These are phyloP conservation scores for Chrysaora quinquecirrha DNA, from an alignment of 30 jellyfish, hydroid and myxozoan genomes.

Conservation along the genomic window DNA sequence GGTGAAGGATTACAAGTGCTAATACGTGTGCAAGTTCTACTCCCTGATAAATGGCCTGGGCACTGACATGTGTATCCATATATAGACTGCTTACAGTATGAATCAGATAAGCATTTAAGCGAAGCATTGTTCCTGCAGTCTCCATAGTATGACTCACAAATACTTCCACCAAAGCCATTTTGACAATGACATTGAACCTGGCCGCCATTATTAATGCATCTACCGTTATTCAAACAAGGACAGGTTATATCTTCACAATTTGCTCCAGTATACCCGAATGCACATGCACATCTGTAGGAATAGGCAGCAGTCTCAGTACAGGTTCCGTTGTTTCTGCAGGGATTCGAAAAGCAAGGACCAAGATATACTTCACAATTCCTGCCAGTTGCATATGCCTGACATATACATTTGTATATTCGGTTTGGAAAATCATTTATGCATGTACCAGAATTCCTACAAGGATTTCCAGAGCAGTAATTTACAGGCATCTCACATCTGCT, in stretches of 20 bases:
- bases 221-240: constrained; percentile 78
- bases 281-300: constrained; percentile 55
- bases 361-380: constrained; percentile 68
- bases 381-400: constrained; percentile 76
- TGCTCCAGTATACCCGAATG: constrained; percentile 73
- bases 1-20: constrained; percentile 68
- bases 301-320: constrained; percentile 41
- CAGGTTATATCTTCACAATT: constrained; percentile 60
- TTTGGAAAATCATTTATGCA: constrained; percentile 49
- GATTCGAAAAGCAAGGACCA: constrained; percentile 74
- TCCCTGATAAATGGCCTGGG: constrained; percentile 81
- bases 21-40: constrained; percentile 42
- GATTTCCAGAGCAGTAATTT: constrained; percentile 67
- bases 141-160: constrained; percentile 68
- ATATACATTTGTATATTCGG: constrained; percentile 65
- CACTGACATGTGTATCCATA: constrained; percentile 82
- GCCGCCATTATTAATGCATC: constrained; percentile 45
- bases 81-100: constrained; percentile 48
- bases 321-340: constrained; percentile 68
- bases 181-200: constrained; percentile 58
- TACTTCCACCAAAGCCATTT: constrained; percentile 64
- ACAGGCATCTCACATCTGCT: constrained; percentile 51
- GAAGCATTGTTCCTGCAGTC: constrained; percentile 79
- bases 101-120: constrained; percentile 32
- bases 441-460: constrained; percentile 74